These are phyloP conservation scores for Tetragonisca angustula DNA, from an alignment of 2,888 invertebrate species.

Conservation along the genomic window DNA sequence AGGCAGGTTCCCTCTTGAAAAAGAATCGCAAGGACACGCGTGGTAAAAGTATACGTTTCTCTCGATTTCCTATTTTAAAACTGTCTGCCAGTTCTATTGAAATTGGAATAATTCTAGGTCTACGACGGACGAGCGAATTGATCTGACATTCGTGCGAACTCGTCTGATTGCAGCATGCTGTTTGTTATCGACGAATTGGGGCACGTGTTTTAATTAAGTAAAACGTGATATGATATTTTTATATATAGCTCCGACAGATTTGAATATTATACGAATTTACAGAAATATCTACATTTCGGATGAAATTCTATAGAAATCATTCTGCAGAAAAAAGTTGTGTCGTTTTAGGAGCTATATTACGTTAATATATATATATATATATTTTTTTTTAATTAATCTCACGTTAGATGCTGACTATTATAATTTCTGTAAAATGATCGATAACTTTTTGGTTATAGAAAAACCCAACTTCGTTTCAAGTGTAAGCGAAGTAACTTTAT, in stretches of 20 bases:
- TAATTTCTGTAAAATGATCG: background rate
- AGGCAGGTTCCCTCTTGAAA: background rate
- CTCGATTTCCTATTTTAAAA: background rate
- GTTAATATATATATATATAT: background rate
- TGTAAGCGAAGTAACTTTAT: background rate
- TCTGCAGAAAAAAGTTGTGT: background rate
- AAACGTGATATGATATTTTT: background rate
- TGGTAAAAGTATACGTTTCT: conserved; percentile 14
- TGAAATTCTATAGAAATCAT: background rate
- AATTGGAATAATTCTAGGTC: background rate
- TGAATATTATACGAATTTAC: background rate
- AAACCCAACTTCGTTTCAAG: too few species aligned
- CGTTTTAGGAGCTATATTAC: background rate
- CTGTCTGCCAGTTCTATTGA: background rate
- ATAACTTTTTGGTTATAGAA: background rate
- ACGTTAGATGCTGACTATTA: background rate
- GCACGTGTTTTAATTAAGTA: background rate
- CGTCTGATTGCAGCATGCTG: background rate
- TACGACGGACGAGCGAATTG: background rate
- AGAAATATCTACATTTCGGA: background rate
- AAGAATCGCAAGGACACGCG: conserved; percentile 4
- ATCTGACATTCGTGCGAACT: background rate
- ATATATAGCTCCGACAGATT: too few species aligned
- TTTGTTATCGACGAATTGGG: background rate
- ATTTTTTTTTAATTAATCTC: background rate